Conservation (phyloP, 2,797 vertebrate genomes). For the Acrossocheilus wenchowensis region DNA sequence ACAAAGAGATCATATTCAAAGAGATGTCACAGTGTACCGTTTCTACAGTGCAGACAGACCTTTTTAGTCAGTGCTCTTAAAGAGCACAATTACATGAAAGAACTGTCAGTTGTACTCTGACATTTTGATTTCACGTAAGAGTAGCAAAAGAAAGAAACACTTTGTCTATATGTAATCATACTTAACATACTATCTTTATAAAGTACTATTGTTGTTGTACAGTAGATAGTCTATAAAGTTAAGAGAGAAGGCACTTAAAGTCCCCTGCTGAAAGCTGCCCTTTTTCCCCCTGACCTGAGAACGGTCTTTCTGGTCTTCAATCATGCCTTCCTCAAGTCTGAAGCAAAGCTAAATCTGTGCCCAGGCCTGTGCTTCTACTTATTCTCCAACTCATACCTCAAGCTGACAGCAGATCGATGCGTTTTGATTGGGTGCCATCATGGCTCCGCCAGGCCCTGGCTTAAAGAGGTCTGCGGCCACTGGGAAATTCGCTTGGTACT, state of each 20-base stretch:
- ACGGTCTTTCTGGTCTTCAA: slow-evolving; percentile 42
- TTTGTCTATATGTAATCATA: background rate
- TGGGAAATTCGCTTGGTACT: slow-evolving; percentile 43
- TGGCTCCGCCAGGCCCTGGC: slow-evolving; percentile 44
- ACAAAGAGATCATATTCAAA: slow-evolving; percentile 30
- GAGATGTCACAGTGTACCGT: slow-evolving; percentile 26
- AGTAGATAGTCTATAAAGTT: slow-evolving; percentile 17
- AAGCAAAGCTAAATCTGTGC: slow-evolving; percentile 32
- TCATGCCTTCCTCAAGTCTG: slow-evolving; percentile 45
- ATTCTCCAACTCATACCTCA: slow-evolving; percentile 42
- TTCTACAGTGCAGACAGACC: background rate
- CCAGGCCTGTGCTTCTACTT: slow-evolving; percentile 38
- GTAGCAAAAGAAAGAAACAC: background rate
- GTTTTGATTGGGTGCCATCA: slow-evolving; percentile 56
- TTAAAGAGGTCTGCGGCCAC: slow-evolving; percentile 50
- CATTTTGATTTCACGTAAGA: slow-evolving; percentile 5
- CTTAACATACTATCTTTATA: background rate
- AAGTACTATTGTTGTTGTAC: background rate
- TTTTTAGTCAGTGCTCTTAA: slow-evolving; percentile 19
- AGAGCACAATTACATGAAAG: slow-evolving; percentile 15
- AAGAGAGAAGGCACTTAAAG: slow-evolving; percentile 6
- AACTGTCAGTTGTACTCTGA: slow-evolving; percentile 27
- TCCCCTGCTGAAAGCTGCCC: background rate
- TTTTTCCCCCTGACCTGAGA: slow-evolving; percentile 31
- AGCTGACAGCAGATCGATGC: slow-evolving; percentile 55